Evolutionary conservation across 2,113 vertebrate species (phyloP).

Genomic region (Heterocephalus glaber): DNA sequence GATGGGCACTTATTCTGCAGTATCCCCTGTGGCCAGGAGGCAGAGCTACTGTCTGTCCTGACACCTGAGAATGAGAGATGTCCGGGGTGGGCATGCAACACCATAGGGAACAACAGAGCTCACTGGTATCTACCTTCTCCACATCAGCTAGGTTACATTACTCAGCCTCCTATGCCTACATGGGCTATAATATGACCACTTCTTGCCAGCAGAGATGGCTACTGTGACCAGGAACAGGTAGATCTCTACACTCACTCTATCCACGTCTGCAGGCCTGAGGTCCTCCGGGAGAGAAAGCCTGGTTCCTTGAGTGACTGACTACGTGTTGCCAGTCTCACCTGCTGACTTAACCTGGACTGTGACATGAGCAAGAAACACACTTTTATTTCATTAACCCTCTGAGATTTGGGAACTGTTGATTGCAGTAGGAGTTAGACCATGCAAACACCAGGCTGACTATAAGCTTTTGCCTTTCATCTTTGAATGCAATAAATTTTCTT

Average conservation of each 20-base stretch:
- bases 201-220: background rate
- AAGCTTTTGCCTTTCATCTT: background rate
- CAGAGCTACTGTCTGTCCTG: background rate
- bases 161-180: background rate
- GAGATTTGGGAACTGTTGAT: background rate
- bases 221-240: background rate
- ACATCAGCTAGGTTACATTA: background rate
- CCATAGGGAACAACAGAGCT: background rate
- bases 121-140: background rate
- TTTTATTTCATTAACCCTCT: background rate
- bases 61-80: background rate
- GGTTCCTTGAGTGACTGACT: background rate
- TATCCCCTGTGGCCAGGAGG: background rate
- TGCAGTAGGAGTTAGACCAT: background rate
- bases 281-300: background rate
- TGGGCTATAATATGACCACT: background rate
- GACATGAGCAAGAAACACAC: background rate
- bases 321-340: background rate
- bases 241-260: background rate
- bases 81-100: background rate
- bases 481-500: background rate
- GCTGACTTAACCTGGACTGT: background rate
- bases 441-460: background rate
- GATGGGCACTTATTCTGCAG: background rate
- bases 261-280: background rate